Conservation (phyloP, 2,888 invertebrate genomes). For the Diplolepis rosae region DNA sequence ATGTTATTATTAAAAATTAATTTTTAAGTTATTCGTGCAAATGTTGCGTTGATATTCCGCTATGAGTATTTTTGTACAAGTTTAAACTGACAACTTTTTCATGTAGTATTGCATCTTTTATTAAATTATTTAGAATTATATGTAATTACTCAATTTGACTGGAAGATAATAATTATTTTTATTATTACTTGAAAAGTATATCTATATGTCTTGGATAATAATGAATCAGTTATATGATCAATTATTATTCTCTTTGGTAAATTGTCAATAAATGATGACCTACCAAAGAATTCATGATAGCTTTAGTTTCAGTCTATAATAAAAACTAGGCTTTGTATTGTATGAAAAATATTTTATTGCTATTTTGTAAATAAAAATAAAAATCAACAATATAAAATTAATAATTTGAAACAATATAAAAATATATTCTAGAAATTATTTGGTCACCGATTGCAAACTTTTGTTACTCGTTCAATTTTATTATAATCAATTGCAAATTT, state of each 20-base stretch:
- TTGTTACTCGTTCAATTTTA: background rate
- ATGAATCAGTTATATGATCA: constrained; percentile 14
- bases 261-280: constrained; percentile 17
- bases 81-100: background rate
- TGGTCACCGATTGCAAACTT: background rate
- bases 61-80: background rate
- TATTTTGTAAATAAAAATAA: background rate
- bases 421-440: background rate
- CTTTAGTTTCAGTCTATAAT: background rate
- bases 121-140: background rate
- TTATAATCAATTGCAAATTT: background rate
- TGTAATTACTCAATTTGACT: background rate
- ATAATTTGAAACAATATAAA: background rate
- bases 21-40: background rate
- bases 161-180: constrained; percentile 8
- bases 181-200: background rate
- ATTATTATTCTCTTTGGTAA: constrained; percentile 21
- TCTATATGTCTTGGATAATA: background rate
- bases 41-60: background rate
- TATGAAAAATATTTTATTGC: background rate
- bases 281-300: background rate
- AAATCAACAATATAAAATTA: background rate
- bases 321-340: background rate
- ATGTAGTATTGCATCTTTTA: background rate
- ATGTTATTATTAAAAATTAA: background rate